phyloP scores from a whole-genome alignment of 2,888 invertebrate genomes.

The Sinotaia quadrata region DNA sequence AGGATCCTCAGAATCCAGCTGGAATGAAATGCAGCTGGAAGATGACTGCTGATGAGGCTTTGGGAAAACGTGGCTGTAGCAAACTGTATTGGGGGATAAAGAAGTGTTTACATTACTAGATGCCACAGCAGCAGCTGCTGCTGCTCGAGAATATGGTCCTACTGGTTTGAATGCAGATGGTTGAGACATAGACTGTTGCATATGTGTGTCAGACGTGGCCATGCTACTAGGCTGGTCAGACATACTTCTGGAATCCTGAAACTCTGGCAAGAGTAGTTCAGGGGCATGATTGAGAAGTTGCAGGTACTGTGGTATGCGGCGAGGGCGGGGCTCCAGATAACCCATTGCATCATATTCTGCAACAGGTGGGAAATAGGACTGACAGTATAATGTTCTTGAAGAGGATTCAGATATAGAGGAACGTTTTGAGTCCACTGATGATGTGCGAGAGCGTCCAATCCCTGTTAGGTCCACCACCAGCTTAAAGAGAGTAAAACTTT shows the following conservation, averaged over 20 bases:
- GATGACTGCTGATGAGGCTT: background rate
- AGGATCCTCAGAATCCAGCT: background rate
- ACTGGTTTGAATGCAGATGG: conserved; percentile 5
- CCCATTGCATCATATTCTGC: conserved; percentile 41
- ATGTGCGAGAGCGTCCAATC: conserved; percentile 37
- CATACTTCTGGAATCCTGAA: background rate
- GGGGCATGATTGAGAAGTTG: conserved; percentile 42
- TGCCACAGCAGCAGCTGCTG: background rate
- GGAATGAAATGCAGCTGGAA: background rate
- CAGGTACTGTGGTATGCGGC: conserved; percentile 34
- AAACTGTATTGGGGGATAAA: background rate
- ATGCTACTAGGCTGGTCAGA: background rate
- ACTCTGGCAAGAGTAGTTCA: conserved; percentile 29
- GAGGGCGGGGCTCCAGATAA: conserved; percentile 40
- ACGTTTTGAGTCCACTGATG: conserved; percentile 40
- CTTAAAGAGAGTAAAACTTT: too few species aligned
- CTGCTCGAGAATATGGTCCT: conserved; percentile 8
- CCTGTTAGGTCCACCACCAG: conserved; percentile 40
- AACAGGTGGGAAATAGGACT: conserved; percentile 32
- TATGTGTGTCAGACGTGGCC: background rate
- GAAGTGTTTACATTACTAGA: background rate
- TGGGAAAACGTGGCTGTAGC: background rate
- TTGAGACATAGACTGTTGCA: background rate
- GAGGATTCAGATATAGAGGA: conserved; percentile 21
- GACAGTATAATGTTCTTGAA: conserved; percentile 22